Evolutionary conservation across 2,797 vertebrate species (phyloP).

Genomic region (Darevskia nairensis): DNA sequence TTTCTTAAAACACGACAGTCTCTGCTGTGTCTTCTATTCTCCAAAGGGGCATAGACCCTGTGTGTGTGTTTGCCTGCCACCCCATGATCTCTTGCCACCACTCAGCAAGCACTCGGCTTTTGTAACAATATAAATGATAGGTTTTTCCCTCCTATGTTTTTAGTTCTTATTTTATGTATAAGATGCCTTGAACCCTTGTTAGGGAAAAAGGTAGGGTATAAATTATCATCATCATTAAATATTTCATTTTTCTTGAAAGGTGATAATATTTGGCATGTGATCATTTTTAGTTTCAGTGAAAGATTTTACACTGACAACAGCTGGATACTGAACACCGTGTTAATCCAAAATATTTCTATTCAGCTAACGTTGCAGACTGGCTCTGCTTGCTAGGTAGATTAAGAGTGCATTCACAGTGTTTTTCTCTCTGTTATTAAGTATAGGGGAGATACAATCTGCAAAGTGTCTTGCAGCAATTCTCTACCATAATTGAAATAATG

Average conservation of each 20-base stretch:
- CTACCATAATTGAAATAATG: constrained; percentile 6
- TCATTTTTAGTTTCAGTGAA: constrained; percentile 26
- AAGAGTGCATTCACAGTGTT: background rate
- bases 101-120: too few relatives aligned
- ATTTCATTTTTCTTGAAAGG: constrained; percentile 11
- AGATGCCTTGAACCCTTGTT: too few relatives aligned
- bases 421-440: constrained; percentile 36
- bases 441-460: background rate
- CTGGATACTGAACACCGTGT: constrained; percentile 20
- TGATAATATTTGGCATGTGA: constrained; percentile 28
- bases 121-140: too few relatives aligned
- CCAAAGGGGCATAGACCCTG: too few relatives aligned
- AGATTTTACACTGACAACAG: constrained; percentile 34
- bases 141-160: too few relatives aligned
- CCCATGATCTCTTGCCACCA: too few relatives aligned
- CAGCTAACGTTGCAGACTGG: background rate
- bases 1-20: too few relatives aligned
- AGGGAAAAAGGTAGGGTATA: too few relatives aligned
- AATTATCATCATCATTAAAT: background rate
- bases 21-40: too few relatives aligned
- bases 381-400: constrained; percentile 10
- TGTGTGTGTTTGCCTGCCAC: too few relatives aligned
- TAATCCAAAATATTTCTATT: constrained; percentile 53
- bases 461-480: constrained; percentile 26
- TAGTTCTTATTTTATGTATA: too few relatives aligned